phyloP scores from a whole-genome alignment of 2,113 vertebrate genomes.

The Pterocles burchelli region DNA sequence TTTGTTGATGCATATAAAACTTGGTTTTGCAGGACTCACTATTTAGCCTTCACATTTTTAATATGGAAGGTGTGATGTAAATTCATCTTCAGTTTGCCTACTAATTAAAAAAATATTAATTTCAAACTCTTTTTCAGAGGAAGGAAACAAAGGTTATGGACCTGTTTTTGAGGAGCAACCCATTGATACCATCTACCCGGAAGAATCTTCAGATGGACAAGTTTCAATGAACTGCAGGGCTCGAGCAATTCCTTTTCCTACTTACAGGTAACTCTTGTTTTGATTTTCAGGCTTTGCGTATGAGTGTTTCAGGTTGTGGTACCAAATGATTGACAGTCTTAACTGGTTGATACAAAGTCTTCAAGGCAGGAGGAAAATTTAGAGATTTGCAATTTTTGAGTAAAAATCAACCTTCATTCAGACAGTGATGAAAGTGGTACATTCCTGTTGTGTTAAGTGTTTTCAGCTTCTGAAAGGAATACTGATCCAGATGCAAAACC shows the following conservation, averaged over 20 bases:
- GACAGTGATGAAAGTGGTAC: not conserved
- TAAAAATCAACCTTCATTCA: not conserved
- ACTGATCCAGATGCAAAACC: not conserved
- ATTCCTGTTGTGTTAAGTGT: not conserved
- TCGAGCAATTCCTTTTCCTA: conserved; percentile 86
- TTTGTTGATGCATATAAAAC: not conserved
- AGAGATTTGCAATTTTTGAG: not conserved
- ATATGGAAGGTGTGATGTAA: not conserved
- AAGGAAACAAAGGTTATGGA: conserved; percentile 86
- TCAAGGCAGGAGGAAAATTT: not conserved
- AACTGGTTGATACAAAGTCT: not conserved
- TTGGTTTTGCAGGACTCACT: not conserved
- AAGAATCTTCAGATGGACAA: conserved; percentile 93
- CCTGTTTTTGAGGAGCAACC: conserved; percentile 97
- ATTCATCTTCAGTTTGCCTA: not conserved
- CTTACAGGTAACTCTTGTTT: conserved; percentile 85
- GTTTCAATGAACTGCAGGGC: conserved; percentile 92
- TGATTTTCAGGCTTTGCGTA: not conserved
- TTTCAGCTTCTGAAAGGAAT: not conserved
- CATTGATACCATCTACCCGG: conserved; percentile 93
- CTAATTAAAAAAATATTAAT: not conserved
- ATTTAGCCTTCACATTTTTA: not conserved
- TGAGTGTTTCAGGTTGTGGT: not conserved
- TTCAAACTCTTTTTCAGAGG: conserved; percentile 76
- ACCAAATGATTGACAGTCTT: not conserved